Base-by-base conservation (phyloP, 2,113 vertebrate genomes). In the Cacatua alba region DNA sequence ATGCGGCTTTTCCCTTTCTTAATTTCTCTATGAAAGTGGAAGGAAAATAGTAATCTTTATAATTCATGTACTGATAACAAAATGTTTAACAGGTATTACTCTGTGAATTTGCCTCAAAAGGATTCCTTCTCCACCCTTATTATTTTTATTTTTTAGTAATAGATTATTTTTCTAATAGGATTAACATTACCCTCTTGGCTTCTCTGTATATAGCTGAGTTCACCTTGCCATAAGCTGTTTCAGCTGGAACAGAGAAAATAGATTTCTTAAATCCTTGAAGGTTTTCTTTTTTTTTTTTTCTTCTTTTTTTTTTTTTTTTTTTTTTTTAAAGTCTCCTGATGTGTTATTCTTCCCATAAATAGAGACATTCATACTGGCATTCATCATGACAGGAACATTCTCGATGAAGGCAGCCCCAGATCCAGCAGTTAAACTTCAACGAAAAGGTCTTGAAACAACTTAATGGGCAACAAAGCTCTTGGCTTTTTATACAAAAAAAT, bases 81-180 rank as follows among this genome's bases (percentile, higher is more conserved):
- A 92, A 77, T 59, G 0, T 52, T 95, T 86, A 90, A 88, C 17
- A 74, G 17, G 46, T 93, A 88, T 93, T 93, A 72, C 11, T 57
- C 43, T 41, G 20, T 17, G 35, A 95, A 77, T 86, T 83, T 68
- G 17, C 37, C 63, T 90, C 53, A 49, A 74, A 95, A 90, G 12
- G 60, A 90, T 77, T 95, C 41, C 4, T 87, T 88, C 67, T 91
- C 72, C 55, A 78, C 25, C 20, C 33, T 17, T 91, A 52, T 14
- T 68, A 68, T 96, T 93, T 69, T 87, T 90, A 52, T 80, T 95
- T 86, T 95, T 87, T 90, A 59, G 78, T 80, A 29, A 52, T 79
- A 82, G 84, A 91, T 95, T 94, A 91, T 87, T 95, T 94, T 95
- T 92, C 62, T 94, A 94, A 94, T 85, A 95, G 64, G 92, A 95